Evolutionary conservation across 1,140 invertebrate species (phyloP).

Genomic region (Drosophila lowei): DNA sequence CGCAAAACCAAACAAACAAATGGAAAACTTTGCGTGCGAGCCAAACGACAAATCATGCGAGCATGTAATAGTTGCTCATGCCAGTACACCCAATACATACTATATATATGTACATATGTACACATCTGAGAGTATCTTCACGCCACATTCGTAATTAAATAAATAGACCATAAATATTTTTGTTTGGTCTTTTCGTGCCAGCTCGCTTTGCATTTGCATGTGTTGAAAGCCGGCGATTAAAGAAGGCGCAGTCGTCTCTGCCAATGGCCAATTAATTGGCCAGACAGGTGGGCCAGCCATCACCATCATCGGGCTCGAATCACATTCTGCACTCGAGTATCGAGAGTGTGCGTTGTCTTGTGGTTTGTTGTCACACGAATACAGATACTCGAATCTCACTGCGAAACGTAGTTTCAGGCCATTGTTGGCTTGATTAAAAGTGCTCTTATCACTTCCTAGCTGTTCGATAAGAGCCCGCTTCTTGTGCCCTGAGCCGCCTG

Average conservation of each 20-base stretch:
- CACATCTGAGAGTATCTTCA: slow-evolving; percentile 14
- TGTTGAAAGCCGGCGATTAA: slow-evolving; percentile 42
- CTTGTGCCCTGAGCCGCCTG: neutral
- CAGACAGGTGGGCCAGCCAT: slow-evolving; percentile 24
- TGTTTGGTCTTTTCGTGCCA: neutral
- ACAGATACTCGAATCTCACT: neutral
- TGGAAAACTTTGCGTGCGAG: slow-evolving; percentile 47
- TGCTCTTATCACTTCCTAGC: slow-evolving; percentile 51
- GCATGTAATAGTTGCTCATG: slow-evolving; percentile 21
- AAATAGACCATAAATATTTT: slow-evolving; percentile 54
- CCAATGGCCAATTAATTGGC: slow-evolving; percentile 39
- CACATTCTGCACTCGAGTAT: slow-evolving; percentile 5
- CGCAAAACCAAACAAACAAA: slow-evolving; percentile 26
- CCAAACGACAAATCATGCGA: slow-evolving; percentile 30
- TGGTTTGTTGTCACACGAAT: neutral
- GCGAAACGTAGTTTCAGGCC: slow-evolving; percentile 50
- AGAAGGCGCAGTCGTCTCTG: slow-evolving; percentile 26
- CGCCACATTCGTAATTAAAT: slow-evolving; percentile 40
- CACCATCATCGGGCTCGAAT: neutral
- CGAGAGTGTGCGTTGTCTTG: slow-evolving; percentile 25
- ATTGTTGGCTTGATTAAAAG: slow-evolving; percentile 73
- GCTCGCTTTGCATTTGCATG: slow-evolving; percentile 41
- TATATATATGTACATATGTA: slow-evolving; percentile 9
- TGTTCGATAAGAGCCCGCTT: slow-evolving; percentile 45
- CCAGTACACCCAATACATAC: slow-evolving; percentile 3